Base-by-base conservation (phyloP, 2,113 vertebrate genomes). In the Oreochromis niloticus region DNA sequence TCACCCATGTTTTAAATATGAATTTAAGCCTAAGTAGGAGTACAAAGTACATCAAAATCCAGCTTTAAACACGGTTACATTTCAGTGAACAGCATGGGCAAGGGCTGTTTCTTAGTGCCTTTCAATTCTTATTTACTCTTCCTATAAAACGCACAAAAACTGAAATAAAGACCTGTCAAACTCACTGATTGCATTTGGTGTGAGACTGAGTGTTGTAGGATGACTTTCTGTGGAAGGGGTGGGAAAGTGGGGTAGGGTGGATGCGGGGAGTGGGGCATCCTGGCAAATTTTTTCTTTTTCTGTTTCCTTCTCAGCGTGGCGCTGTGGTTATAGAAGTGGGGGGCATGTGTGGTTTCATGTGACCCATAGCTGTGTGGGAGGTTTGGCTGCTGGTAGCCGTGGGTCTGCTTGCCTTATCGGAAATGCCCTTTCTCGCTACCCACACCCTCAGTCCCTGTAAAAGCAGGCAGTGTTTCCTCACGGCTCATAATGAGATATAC, bases 311-410 rank as follows among this genome's bases (percentile, higher is more conserved):
- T 80, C 75, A 71, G 80, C 43, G 30, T 87, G 82, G 83, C 73
- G 16, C 54, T 34, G 89, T 6, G 85, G 68, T 84, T 55, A 8
- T 86, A 75, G 85, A 66, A 54, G 82, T 88, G 84, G 93, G 87
- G 90, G 93, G 90, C 90, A 91, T 34, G 34, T 54, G 91, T 34
- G 93, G 92, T 91, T 92, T 86, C 80, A 93, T 85, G 89, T 93
- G 93, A 93, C 94, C 94, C 81, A 48, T 46, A 80, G 82, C 91
- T 93, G 93, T 92, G 93, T 95, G 93, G 93, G 94, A 94, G 94
- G 94, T 92, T 93, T 85, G 79, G 84, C 81, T 81, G 84, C 82
- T 83, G 86, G 88, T 85, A 27, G 91, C 5, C 80, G 88, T 81
- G 90, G 89, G 87, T 89, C 93, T 87, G 90, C 87, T 80, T 80